Evolutionary conservation across 2,888 invertebrate genomes (phyloP).

Genomic region (Rhodophaea formosa): DNA sequence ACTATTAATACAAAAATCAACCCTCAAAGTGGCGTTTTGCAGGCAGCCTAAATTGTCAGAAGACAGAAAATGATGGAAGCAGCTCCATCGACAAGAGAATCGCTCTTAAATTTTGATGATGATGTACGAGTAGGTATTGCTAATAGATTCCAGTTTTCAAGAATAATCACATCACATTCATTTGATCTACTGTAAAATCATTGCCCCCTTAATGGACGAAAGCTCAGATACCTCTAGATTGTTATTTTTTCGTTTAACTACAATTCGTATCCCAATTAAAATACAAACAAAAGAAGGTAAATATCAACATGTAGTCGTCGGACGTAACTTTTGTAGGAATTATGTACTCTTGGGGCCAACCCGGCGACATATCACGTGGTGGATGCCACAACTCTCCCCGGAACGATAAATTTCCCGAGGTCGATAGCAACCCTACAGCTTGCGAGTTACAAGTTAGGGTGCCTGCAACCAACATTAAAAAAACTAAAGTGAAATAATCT

Average conservation of each 20-base stretch:
- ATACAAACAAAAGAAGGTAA: not conserved
- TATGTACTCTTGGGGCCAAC: slow-evolving; percentile 28
- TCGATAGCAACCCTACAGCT: slow-evolving; percentile 26
- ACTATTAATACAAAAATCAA: too few species aligned
- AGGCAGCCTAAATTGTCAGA: too few species aligned
- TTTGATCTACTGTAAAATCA: too few species aligned
- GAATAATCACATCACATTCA: too few species aligned
- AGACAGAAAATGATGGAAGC: too few species aligned
- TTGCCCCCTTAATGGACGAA: too few species aligned
- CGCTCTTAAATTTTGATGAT: too few species aligned
- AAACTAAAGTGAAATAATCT: not conserved
- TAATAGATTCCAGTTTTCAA: too few species aligned
- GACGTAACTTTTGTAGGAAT: slow-evolving; percentile 19
- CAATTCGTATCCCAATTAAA: not conserved
- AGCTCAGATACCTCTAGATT: not conserved
- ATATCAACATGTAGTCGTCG: not conserved
- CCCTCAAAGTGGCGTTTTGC: too few species aligned
- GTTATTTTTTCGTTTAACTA: not conserved
- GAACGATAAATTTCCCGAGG: slow-evolving; percentile 28
- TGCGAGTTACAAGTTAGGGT: not conserved
- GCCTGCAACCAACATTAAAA: not conserved
- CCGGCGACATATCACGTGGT: slow-evolving; percentile 27
- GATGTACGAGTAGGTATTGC: too few species aligned
- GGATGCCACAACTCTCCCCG: slow-evolving; percentile 24
- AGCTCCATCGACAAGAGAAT: too few species aligned